A percentile compares a stretch with the other conserved stretches of the same genome.
These are phyloP conservation scores for Drosophila ustulata DNA, from an alignment of 2,888 invertebrate species.

Conservation along the genomic window DNA sequence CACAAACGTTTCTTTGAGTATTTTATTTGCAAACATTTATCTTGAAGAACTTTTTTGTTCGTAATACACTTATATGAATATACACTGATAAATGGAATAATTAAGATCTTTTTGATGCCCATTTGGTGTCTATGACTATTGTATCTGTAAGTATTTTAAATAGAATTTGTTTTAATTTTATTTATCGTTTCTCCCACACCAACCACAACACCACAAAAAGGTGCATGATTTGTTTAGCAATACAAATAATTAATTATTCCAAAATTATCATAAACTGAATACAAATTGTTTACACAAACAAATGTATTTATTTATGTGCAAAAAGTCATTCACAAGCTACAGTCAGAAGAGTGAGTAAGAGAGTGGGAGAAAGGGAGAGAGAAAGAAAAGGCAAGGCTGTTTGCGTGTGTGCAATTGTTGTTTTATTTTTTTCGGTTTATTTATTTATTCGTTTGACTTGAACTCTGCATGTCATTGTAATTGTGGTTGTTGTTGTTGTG, in stretches of 20 bases:
- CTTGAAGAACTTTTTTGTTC: no score
- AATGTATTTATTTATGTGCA: not conserved
- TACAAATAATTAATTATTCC: constrained; percentile 14
- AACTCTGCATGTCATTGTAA: constrained; percentile 34
- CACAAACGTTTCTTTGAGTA: no score
- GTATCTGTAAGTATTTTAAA: not conserved
- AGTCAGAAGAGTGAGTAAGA: no score
- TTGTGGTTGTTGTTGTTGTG: constrained; percentile 19
- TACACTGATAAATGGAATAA: no score
- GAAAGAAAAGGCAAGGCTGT: constrained; percentile 34
- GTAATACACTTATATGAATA: no score
- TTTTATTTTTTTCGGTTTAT: constrained; percentile 33
- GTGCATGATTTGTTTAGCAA: not conserved
- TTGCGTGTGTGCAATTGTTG: constrained; percentile 34
- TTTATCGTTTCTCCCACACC: not conserved
- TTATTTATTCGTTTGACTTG: constrained; percentile 35
- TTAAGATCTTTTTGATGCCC: no score
- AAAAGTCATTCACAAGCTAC: constrained; percentile 1
- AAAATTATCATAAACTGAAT: constrained; percentile 4
- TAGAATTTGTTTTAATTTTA: not conserved
- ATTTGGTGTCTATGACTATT: not conserved
- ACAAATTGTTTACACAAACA: constrained; percentile 1
- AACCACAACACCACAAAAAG: not conserved
- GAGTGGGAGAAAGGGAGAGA: not conserved
- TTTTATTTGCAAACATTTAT: no score